These are phyloP conservation scores for Epizoanthus scotinus DNA, from an alignment of 92 coral and sea anemone genomes.

Conservation along the genomic window DNA sequence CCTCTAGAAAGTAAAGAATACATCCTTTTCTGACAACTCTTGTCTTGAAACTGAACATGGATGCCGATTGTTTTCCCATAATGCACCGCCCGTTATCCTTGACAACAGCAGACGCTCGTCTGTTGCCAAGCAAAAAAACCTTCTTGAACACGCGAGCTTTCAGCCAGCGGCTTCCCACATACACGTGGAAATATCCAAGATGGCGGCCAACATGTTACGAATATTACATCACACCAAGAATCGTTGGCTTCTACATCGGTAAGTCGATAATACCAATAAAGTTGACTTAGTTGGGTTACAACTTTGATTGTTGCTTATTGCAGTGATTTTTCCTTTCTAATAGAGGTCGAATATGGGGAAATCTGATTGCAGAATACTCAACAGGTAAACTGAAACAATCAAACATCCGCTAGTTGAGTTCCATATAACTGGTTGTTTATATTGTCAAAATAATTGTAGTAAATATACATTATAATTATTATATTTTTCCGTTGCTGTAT, in stretches of 20 bases:
- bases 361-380: constrained; percentile 40
- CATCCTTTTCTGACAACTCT: neutral
- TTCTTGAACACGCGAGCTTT: constrained; percentile 34
- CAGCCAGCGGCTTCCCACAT: constrained; percentile 65
- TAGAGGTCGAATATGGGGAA: constrained; percentile 44
- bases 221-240: constrained; percentile 13
- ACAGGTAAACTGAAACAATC: constrained; percentile 31
- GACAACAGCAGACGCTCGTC: constrained; percentile 33
- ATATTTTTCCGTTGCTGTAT: no score
- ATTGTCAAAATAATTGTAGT: no score
- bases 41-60: neutral
- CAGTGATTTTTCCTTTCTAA: neutral
- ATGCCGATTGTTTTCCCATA: constrained; percentile 30
- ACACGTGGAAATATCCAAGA: constrained; percentile 50
- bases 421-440: no score
- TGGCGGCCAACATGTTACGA: constrained; percentile 77
- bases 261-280: constrained; percentile 27
- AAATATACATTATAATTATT: no score
- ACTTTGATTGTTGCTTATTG: neutral
- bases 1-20: neutral
- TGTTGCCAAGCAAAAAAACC: constrained; percentile 5
- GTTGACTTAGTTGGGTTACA: neutral
- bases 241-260: constrained; percentile 8
- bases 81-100: constrained; percentile 15
- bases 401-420: neutral